Conservation (phyloP, 2,888 invertebrate species). For the Drosophila kuntzei region DNA sequence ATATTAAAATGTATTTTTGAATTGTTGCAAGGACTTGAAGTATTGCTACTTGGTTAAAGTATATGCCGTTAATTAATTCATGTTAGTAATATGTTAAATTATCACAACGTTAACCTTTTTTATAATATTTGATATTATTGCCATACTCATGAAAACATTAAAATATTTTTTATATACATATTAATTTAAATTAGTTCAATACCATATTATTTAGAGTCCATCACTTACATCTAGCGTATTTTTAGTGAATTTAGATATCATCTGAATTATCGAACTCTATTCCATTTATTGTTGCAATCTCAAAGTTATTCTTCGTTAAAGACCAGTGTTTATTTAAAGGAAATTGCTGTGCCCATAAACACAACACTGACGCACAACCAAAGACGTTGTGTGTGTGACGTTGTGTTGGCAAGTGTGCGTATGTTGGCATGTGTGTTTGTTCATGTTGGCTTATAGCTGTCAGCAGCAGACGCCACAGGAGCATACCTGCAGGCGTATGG, state of each 20-base stretch:
- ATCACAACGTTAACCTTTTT: too few species aligned
- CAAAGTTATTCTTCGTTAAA: constrained; percentile 38
- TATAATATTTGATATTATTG: too few species aligned
- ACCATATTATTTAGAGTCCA: background rate
- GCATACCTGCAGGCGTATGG: constrained; percentile 23
- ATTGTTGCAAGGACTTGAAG: too few species aligned
- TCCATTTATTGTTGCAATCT: constrained; percentile 22
- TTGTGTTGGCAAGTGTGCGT: constrained; percentile 30
- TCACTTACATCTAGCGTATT: background rate
- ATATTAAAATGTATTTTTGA: too few species aligned
- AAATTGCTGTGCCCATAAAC: constrained; percentile 33
- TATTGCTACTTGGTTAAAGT: too few species aligned
- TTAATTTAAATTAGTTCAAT: background rate
- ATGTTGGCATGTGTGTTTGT: constrained; percentile 18
- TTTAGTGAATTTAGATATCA: constrained; percentile 25
- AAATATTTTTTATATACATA: too few species aligned
- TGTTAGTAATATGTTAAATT: too few species aligned
- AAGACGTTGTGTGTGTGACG: constrained; percentile 5
- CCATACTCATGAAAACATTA: too few species aligned
- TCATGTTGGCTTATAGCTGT: constrained; percentile 45
- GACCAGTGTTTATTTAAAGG: constrained; percentile 65
- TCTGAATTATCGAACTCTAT: constrained; percentile 4
- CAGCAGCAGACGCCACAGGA: constrained; percentile 54
- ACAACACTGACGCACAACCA: constrained; percentile 15
- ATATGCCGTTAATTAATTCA: too few species aligned